Evolutionary conservation across 2,113 vertebrate genomes (phyloP).

Genomic region (Recurvirostra avosetta): DNA sequence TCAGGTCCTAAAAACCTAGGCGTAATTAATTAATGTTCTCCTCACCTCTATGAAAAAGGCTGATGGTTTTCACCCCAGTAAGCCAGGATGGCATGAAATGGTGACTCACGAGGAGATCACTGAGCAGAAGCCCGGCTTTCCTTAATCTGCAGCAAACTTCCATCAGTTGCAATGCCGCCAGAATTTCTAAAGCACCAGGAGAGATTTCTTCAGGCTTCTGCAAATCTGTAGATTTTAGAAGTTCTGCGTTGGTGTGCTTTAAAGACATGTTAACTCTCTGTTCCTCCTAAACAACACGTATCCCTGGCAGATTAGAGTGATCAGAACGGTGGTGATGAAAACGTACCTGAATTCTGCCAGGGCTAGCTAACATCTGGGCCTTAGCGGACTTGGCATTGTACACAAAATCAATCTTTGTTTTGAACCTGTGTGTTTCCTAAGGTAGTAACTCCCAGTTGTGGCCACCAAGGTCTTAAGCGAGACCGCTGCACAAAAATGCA

Average conservation of each 20-base stretch:
- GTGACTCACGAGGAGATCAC: background rate
- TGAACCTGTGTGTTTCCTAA: background rate
- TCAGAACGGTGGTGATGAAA: background rate
- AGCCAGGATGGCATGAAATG: background rate
- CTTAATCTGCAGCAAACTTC: background rate
- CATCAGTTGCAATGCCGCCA: background rate
- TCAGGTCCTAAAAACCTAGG: background rate
- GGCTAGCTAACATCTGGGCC: constrained; percentile 19
- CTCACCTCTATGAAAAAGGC: background rate
- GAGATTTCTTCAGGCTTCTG: background rate
- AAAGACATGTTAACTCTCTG: background rate
- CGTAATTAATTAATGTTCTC: background rate
- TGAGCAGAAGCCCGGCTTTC: background rate
- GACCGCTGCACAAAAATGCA: background rate
- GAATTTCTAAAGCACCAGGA: background rate
- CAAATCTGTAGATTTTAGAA: background rate
- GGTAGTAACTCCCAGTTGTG: background rate
- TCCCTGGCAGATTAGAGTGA: background rate
- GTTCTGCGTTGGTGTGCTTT: background rate
- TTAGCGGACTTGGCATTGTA: background rate
- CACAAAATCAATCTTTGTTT: constrained; percentile 25
- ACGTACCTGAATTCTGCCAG: background rate
- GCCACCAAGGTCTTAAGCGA: background rate
- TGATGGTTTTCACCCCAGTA: background rate
- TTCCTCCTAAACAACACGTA: background rate